These are phyloP conservation scores for Mythimna impura DNA, from an alignment of 2,888 invertebrate species.

Conservation along the genomic window DNA sequence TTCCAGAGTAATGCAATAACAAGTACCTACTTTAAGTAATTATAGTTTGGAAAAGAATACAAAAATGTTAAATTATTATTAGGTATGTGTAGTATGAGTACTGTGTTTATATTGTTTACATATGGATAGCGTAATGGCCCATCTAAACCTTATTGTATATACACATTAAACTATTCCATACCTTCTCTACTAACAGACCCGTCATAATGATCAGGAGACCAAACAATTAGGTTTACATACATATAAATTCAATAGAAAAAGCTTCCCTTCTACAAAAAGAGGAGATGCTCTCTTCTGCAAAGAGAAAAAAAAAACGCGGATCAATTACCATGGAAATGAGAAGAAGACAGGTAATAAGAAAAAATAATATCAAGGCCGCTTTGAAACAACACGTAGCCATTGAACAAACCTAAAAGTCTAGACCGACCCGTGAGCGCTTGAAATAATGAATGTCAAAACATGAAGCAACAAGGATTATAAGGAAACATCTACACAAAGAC, in stretches of 20 bases:
- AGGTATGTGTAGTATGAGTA: too few species aligned
- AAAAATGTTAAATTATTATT: too few species aligned
- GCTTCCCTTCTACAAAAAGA: background rate
- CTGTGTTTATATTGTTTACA: too few species aligned
- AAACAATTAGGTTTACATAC: background rate
- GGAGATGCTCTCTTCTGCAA: background rate
- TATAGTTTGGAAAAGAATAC: too few species aligned
- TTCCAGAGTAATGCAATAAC: too few species aligned
- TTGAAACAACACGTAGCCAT: conserved; percentile 30
- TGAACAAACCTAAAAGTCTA: conserved; percentile 45
- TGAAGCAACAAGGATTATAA: conserved; percentile 46
- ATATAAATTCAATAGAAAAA: background rate
- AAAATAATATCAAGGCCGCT: conserved; percentile 28
- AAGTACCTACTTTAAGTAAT: too few species aligned
- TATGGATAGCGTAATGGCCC: too few species aligned
- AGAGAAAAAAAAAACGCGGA: background rate
- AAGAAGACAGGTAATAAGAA: conserved; percentile 21
- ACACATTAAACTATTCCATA: background rate
- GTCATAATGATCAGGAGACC: too few species aligned
- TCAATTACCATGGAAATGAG: conserved; percentile 3
- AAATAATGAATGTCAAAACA: conserved; percentile 58
- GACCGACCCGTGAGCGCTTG: conserved; percentile 28
- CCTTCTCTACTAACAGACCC: too few species aligned
- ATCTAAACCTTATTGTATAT: too few species aligned
- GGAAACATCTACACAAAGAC: conserved; percentile 51